These are phyloP conservation scores for Eueides isabella DNA, from an alignment of 1,140 invertebrate genomes.

Conservation along the genomic window DNA sequence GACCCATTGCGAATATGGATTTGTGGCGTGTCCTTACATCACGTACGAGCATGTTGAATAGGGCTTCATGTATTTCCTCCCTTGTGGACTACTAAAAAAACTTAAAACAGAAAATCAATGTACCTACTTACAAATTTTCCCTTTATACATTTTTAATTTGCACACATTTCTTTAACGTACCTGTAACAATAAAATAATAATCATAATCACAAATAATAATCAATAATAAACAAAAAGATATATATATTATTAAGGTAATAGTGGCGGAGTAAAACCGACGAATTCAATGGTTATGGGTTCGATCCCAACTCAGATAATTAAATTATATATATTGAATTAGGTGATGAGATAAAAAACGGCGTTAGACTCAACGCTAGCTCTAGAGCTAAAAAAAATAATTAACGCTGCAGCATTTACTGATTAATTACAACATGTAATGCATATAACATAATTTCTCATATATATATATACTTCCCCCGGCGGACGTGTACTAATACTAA, in stretches of 20 bases:
- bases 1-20: conserved; percentile 18
- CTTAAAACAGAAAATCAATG: neutral
- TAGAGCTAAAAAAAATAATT: no score
- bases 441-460: neutral
- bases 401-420: no score
- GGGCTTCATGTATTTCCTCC: conserved; percentile 24
- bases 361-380: no score
- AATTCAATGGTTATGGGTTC: no score
- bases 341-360: no score
- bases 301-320: no score
- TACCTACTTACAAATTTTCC: neutral
- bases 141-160: neutral
- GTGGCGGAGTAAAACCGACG: no score
- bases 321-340: no score
- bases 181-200: neutral
- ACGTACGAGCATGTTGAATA: conserved; percentile 1
- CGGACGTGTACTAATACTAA: neutral
- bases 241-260: no score
- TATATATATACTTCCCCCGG: neutral
- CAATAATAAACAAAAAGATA: neutral
- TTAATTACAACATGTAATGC: neutral
- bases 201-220: neutral
- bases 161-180: neutral
- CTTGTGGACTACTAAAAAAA: neutral
- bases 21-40: conserved; percentile 14